A percentile compares a stretch with the other conserved stretches of the same genome.
These are phyloP conservation scores for Saccopteryx bilineata DNA, from an alignment of 2,113 vertebrate species.

Conservation along the genomic window DNA sequence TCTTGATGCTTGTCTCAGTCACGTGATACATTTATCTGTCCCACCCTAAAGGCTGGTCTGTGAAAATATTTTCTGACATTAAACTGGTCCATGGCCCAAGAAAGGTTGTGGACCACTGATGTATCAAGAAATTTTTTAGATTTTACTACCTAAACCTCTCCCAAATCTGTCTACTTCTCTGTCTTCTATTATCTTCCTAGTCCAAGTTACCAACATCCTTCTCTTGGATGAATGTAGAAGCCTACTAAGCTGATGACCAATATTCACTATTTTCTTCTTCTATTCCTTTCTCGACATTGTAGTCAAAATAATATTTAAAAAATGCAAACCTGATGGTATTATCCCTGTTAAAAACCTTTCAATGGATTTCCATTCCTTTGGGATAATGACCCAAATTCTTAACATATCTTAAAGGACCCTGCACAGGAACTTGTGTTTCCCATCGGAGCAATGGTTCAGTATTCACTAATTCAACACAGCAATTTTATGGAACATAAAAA, in stretches of 20 bases:
- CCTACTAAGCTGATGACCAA: not conserved
- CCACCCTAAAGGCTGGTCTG: too few species aligned
- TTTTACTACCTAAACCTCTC: not conserved
- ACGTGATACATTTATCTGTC: too few species aligned
- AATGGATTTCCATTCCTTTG: not conserved
- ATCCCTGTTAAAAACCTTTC: not conserved
- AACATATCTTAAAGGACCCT: not conserved
- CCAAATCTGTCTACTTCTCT: not conserved
- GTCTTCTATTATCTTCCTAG: not conserved
- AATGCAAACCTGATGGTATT: not conserved
- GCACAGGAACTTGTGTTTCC: not conserved
- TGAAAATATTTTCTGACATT: too few species aligned
- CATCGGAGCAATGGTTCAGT: not conserved
- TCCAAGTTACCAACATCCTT: not conserved
- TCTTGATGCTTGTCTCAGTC: too few species aligned
- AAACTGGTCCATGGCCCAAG: too few species aligned
- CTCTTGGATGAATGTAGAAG: not conserved
- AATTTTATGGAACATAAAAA: not conserved
- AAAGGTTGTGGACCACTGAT: not conserved
- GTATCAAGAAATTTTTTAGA: not conserved
- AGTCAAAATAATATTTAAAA: not conserved
- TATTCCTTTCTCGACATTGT: not conserved
- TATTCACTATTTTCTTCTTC: not conserved
- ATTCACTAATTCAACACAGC: too few species aligned
- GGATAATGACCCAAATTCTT: not conserved